Evolutionary conservation across 2,797 vertebrate species (phyloP), one percentile per base, ranked within the genome.

Genomic region (Ctenosaura bakeri): DNA sequence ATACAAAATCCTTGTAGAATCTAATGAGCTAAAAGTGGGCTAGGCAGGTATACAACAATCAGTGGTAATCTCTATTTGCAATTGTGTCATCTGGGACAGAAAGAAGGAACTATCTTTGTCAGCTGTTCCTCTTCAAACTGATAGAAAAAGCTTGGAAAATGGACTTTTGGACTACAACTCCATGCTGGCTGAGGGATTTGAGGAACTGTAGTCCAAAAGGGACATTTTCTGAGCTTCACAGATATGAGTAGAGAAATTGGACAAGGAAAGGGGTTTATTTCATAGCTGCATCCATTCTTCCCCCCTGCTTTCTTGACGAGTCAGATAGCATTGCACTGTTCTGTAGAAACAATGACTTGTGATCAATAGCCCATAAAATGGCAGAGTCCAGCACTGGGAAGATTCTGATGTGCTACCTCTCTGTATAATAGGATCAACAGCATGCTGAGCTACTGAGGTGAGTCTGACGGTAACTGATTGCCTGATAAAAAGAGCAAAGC

Each of bases 341-440:
- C 90, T 88, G 91, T 79, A 90, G 91, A 94, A 94, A 94, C 92
- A 92, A 94, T 88, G 93, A 93, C 90, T 94, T 85, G 54, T 66
- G 95, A 94, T 96, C 95, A 95, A 96, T 95, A 95, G 93, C 89
- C 88, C 89, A 92, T 90, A 91, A 96, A 97, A 95, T 93, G 94
- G 79, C 91, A 24, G 91, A 94, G 94, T 91, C 94, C 91, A 93
- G 92, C 87, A 87, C 56, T 90, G 94, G 0, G 5, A 95, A 94
- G 93, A 95, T 95, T 95, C 94, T 90, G 95, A 93, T 95, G 94
- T 95, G 94, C 93, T 95, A 93, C 87, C 91, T 96, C 89, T 94
- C 79, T 86, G 89, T 0, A 50, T 88, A 89, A 93, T 81, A 91
- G 94, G 86, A 92, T 90, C 81, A 76, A 92, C 91, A 74, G 91